Evolutionary conservation across 2,113 vertebrate genomes (phyloP).

Genomic region (Neodontobutis hainanensis): DNA sequence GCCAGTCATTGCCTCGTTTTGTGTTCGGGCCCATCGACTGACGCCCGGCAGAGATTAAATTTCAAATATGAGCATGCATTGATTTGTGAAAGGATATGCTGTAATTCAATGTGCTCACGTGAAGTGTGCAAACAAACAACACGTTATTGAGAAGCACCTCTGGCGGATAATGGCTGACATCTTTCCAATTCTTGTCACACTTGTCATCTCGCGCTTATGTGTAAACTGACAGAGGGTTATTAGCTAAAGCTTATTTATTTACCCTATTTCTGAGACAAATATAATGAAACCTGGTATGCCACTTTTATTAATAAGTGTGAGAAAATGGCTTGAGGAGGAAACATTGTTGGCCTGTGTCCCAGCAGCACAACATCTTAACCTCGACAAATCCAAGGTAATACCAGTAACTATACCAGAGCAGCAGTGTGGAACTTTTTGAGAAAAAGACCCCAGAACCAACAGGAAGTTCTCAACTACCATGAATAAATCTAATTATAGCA

Average conservation of each 20-base stretch:
- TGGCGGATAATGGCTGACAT: background rate
- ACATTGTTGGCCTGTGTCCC: background rate
- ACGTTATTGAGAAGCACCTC: background rate
- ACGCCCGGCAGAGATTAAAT: slow-evolving; percentile 23
- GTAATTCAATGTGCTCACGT: slow-evolving; percentile 25
- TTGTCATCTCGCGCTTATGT: no score
- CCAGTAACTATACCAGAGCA: background rate
- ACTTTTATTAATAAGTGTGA: no score
- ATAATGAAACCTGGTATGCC: background rate
- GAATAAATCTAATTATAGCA: no score
- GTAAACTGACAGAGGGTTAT: no score
- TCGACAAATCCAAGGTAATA: background rate
- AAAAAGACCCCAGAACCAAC: background rate
- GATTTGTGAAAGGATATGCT: slow-evolving; percentile 22
- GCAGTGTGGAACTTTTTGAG: background rate
- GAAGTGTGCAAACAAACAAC: background rate
- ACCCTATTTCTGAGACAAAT: background rate
- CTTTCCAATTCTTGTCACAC: background rate
- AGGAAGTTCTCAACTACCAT: background rate
- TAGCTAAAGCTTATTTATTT: no score
- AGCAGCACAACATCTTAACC: slow-evolving; percentile 3
- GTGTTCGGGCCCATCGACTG: slow-evolving; percentile 31
- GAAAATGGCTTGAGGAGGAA: no score
- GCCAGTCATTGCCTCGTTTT: slow-evolving; percentile 20
- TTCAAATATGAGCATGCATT: slow-evolving; percentile 35